A percentile compares a stretch with the other conserved stretches of the same genome.
Evolutionary conservation across 2,888 invertebrate genomes (phyloP).

Genomic region (Sesamia inferens): DNA sequence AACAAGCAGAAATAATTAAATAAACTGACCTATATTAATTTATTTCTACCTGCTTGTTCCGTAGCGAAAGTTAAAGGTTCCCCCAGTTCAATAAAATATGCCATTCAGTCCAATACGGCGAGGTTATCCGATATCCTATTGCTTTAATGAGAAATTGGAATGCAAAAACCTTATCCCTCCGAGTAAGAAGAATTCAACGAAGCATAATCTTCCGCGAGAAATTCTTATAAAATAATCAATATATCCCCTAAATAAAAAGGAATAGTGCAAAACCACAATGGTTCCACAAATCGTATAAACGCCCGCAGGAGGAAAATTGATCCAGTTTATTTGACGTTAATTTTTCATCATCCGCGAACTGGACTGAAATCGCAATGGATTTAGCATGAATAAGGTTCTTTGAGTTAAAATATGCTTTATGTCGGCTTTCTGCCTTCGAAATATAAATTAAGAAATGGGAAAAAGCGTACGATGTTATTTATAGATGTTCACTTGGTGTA

Average conservation of each 20-base stretch:
- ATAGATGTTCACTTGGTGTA: neutral
- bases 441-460: neutral
- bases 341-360: slow-evolving; percentile 29
- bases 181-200: neutral
- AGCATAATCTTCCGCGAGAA: neutral
- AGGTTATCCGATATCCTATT: neutral
- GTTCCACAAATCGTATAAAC: slow-evolving; percentile 6
- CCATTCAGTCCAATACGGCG: neutral
- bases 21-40: neutral
- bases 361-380: slow-evolving; percentile 47
- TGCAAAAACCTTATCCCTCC: neutral
- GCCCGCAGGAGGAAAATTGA: slow-evolving; percentile 9
- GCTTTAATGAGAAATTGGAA: neutral
- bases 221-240: neutral
- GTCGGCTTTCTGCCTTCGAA: neutral
- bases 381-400: slow-evolving; percentile 6
- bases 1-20: too few species aligned
- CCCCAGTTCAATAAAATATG: neutral
- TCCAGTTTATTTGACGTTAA: slow-evolving; percentile 27
- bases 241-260: neutral
- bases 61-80: neutral
- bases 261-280: neutral
- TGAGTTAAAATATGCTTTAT: neutral
- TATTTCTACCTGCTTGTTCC: neutral
- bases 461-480: neutral